Conservation (phyloP, 2,113 vertebrate genomes). For the Leptodactylus fuscus region DNA sequence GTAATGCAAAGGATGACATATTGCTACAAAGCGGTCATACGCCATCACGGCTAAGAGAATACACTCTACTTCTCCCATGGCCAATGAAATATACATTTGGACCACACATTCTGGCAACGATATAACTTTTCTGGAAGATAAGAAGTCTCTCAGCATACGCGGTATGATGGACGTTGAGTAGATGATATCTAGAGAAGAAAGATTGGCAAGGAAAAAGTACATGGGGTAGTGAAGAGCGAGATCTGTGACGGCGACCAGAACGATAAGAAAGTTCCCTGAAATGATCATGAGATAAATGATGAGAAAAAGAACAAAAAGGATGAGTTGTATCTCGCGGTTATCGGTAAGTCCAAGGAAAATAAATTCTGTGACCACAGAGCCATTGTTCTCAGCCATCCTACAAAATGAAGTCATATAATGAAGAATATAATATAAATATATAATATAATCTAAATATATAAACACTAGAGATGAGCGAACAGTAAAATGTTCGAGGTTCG, state of each 20-base stretch:
- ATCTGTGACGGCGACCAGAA: conserved; percentile 36
- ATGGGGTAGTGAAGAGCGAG: conserved; percentile 24
- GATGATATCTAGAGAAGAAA: conserved; percentile 60
- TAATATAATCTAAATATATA: too few species aligned
- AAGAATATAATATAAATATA: too few species aligned
- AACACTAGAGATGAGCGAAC: too few species aligned
- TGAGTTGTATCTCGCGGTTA: background rate
- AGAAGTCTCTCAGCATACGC: conserved; percentile 63
- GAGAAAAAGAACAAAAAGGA: background rate
- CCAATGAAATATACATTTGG: conserved; percentile 63
- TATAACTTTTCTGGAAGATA: conserved; percentile 60
- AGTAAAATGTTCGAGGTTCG: too few species aligned
- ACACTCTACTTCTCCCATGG: too few species aligned
- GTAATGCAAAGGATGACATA: too few species aligned
- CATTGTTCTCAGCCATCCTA: background rate
- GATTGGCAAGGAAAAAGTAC: conserved; percentile 30
- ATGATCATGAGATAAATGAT: background rate
- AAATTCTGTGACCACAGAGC: background rate
- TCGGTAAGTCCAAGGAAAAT: conserved; percentile 18
- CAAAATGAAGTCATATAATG: too few species aligned
- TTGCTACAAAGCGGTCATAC: too few species aligned
- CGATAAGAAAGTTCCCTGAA: background rate
- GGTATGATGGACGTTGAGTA: conserved; percentile 63
- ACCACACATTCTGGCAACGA: conserved; percentile 56
- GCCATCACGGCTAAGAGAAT: too few species aligned